Evolutionary conservation across 1,140 invertebrate genomes (phyloP), one percentile per base, ranked within the genome.

Genomic region (Lepidostoma basale): DNA sequence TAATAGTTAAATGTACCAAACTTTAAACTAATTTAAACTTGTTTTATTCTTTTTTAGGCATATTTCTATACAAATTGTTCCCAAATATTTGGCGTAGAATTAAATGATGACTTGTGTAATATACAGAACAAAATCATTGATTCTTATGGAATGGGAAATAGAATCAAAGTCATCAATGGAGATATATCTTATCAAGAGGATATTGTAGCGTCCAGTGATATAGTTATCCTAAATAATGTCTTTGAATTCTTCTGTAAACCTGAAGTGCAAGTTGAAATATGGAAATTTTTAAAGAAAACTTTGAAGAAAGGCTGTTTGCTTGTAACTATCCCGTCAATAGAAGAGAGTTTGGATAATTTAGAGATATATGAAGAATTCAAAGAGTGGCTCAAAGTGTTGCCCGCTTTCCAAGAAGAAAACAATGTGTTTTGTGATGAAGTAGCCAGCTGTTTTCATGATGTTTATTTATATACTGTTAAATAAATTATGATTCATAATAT

Each of bases 51-150:
- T 73, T 85, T 85, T 56, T 75, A 90, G 89, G 88, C 88, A 39
- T 87, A 89, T 74, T 79, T 86, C 68, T 88, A 86, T 49, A 86
- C 87, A 25, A 85, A 85, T 76, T 84, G 85, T 23, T 74, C 76
- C 30, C 81, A 78, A 72, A 88, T 92, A 54, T 82, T 88, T 69
- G 90, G 89, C 6, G 82, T 92, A 28, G 90, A 92, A 83, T 87
- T 91, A 74, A 91, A 90, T 74, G 78, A 85, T 74, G 87, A 89
- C 66, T 86, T 88, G 28, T 89, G 86, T 76, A 76, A 86, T 39
- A 71, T 91, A 6, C 88, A 90, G 76, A 78, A 84, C 49, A 81
- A 83, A 14, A 85, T 89, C 20, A 78, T 90, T 39, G 72, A 78
- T 2, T 84, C 89, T 76, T 87, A 85, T 71, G 78, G 83, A 44